phyloP scores from a whole-genome alignment of 2,113 vertebrate species.

The Mesoclemmys tuberculata region DNA sequence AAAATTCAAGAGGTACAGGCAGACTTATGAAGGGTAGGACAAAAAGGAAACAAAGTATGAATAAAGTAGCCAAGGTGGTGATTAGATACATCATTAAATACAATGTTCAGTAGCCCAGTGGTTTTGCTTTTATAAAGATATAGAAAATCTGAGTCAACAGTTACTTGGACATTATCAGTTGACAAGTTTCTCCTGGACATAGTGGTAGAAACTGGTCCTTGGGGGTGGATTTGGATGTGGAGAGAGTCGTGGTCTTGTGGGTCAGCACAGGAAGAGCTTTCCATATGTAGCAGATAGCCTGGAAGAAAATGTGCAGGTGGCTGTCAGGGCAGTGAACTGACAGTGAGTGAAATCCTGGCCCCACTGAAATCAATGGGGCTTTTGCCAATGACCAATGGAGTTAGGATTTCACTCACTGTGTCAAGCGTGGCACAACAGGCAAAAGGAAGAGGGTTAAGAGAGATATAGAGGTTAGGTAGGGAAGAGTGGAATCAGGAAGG shows the following conservation, averaged over 20 bases:
- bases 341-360: neutral
- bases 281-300: neutral
- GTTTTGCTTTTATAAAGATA: neutral
- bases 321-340: neutral
- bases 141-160: neutral
- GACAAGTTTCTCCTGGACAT: neutral
- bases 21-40: neutral
- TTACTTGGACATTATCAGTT: neutral
- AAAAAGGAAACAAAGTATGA: neutral
- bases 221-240: neutral
- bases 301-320: neutral
- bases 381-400: neutral
- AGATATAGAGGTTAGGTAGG: neutral
- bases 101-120: neutral
- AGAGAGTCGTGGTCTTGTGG: neutral
- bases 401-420: neutral
- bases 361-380: neutral
- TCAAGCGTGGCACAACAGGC: neutral
- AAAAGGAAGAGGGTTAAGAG: neutral
- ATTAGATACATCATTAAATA: neutral
- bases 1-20: neutral
- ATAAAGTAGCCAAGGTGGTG: neutral
- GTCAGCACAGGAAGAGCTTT: neutral
- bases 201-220: neutral
- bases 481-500: neutral